A percentile compares a stretch with the other conserved stretches of the same genome.
Evolutionary conservation across 2,797 vertebrate genomes (phyloP).

Genomic region (Pogonophryne albipinna): DNA sequence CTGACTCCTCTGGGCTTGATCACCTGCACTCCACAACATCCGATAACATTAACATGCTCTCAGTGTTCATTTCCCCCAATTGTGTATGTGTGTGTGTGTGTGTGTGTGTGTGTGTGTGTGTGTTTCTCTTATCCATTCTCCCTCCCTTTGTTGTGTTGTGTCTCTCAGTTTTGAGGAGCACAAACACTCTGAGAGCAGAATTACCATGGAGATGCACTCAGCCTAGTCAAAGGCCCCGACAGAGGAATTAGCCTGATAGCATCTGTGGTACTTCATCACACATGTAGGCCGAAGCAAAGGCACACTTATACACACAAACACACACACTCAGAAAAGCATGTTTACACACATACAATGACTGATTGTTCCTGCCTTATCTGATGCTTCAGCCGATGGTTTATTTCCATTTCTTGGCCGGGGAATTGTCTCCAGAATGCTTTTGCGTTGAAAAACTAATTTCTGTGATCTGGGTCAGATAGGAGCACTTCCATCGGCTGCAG

Average conservation of each 20-base stretch:
- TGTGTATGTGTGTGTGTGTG: conserved; percentile 45
- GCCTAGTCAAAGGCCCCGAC: conserved; percentile 62
- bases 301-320: conserved; percentile 20
- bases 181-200: conserved; percentile 60
- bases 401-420: conserved; percentile 65
- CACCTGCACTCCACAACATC: conserved; percentile 60
- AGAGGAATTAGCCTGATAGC: conserved; percentile 68
- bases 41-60: conserved; percentile 66
- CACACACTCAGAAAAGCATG: conserved; percentile 39
- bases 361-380: conserved; percentile 81
- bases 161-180: conserved; percentile 42
- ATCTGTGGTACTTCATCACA: conserved; percentile 68
- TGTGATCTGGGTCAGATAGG: conserved; percentile 78
- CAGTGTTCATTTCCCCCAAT: conserved; percentile 36
- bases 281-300: conserved; percentile 47
- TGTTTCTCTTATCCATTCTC: conserved; percentile 49
- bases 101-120: conserved; percentile 56
- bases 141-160: background rate
- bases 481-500: conserved; percentile 55
- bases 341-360: conserved; percentile 73
- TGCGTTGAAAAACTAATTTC: conserved; percentile 75
- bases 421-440: conserved; percentile 71
- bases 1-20: conserved; percentile 59
- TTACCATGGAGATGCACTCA: conserved; percentile 65
- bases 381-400: conserved; percentile 75